Evolutionary conservation across 2,113 vertebrate species (phyloP).

Genomic region (Macrotis lagotis): DNA sequence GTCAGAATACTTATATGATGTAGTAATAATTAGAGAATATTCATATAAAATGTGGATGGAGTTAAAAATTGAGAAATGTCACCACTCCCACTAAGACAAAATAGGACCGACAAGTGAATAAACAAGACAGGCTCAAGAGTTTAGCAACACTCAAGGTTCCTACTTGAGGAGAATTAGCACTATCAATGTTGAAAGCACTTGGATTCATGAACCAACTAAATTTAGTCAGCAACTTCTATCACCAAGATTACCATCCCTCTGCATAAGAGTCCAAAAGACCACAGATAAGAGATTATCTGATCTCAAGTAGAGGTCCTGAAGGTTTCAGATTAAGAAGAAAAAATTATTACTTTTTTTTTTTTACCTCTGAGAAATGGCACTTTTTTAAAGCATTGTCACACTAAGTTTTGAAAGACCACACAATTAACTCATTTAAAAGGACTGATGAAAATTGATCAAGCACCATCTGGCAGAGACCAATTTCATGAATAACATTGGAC

Average conservation of each 20-base stretch:
- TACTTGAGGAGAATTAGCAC: slow-evolving; percentile 45
- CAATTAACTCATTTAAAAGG: background rate
- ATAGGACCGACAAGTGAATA: slow-evolving; percentile 50
- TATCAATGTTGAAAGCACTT: background rate
- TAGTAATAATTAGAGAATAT: background rate
- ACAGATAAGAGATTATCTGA: background rate
- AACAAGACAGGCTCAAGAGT: slow-evolving; percentile 39
- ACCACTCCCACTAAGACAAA: background rate
- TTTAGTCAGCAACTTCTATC: slow-evolving; percentile 30
- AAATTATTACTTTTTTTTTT: too few species aligned
- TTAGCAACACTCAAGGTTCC: slow-evolving; percentile 46
- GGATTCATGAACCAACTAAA: slow-evolving; percentile 27
- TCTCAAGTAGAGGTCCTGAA: background rate
- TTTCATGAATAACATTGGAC: background rate
- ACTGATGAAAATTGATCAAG: background rate
- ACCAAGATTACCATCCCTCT: slow-evolving; percentile 8
- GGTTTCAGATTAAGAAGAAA: background rate
- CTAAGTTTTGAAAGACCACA: background rate
- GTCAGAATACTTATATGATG: background rate
- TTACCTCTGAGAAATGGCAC: too few species aligned
- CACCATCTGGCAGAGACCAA: background rate
- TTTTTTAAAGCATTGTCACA: background rate
- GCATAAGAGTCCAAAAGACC: background rate
- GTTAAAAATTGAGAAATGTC: background rate
- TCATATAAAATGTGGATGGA: slow-evolving; percentile 2